Evolutionary conservation across 2,888 invertebrate genomes (phyloP).

Genomic region (Rapana venosa): DNA sequence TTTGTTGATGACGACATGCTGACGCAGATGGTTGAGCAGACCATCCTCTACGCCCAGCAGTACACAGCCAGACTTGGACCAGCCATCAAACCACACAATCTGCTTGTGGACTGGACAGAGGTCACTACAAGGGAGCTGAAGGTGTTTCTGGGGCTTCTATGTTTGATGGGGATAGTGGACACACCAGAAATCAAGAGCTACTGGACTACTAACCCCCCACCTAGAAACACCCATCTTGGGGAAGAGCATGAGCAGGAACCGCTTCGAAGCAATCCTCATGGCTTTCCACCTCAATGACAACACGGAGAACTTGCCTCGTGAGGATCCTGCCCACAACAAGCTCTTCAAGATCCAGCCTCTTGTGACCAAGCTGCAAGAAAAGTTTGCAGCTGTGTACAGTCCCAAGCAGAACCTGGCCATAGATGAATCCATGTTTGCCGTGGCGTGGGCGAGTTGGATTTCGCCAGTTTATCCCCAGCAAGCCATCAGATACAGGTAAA

Average conservation of each 20-base stretch:
- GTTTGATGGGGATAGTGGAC: neutral
- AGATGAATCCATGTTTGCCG: conserved; percentile 27
- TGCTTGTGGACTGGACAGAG: neutral
- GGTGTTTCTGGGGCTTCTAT: neutral
- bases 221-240: neutral
- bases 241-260: neutral
- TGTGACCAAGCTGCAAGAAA: neutral
- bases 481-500: conserved; percentile 26
- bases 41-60: conserved; percentile 14
- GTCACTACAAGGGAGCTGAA: neutral
- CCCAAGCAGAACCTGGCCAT: neutral
- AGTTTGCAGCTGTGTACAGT: neutral
- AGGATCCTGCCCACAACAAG: conserved; percentile 27
- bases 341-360: conserved; percentile 18
- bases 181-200: neutral
- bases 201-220: neutral
- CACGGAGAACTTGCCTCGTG: neutral
- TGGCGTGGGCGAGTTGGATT: conserved; percentile 25
- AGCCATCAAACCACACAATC: conserved; percentile 12
- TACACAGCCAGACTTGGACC: neutral
- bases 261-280: conserved; percentile 6
- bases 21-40: neutral
- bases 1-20: conserved; percentile 14
- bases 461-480: conserved; percentile 17
- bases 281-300: conserved; percentile 3